Evolutionary conservation across 1,140 invertebrate genomes (phyloP), one percentile per base, ranked within the genome.

Genomic region (Anastatus disparis): DNA sequence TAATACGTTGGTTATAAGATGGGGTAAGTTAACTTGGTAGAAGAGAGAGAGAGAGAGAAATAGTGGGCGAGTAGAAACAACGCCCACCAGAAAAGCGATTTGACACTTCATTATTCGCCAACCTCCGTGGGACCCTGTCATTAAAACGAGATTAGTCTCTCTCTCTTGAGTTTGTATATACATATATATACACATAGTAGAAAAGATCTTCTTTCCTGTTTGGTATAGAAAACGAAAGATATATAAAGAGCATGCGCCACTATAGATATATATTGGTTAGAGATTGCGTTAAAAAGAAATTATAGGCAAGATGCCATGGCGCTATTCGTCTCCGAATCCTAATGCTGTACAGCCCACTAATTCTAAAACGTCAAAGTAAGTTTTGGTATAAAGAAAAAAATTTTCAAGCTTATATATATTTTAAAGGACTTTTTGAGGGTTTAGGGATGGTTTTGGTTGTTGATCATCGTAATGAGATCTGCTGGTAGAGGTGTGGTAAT

Each of bases 81-180:
- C 82, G 83, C 82, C 84, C 81, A 81, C 79, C 75, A 74, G 72
- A 76, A 7, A 61, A 66, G 9, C 82, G 82, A 84, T 84, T 85
- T 84, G 83, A 85, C 83, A 84, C 82, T 85, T 85, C 84, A 84
- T 85, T 84, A 85, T 84, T 81, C 76, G 79, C 75, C 76, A 71
- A 77, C 73, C 78, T 75, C n/a, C 71, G 74, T 73, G 76, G 76
- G 76, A 84, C 79, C 83, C 84, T 76, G 79, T 85, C 81, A 85
- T 85, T 85, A 85, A 85, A 85, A 84, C 74, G 73, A 84, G 80
- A 84, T 85, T 84, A 85, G 84, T 78, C 77, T 75, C 17, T n/a
- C n/a, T n/a, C n/a, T n/a, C n/a, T n/a, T n/a, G n/a, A n/a, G n/a
- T n/a, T n/a, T n/a, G n/a, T n/a, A n/a, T n/a, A n/a, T n/a, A n/a